Conservation (phyloP, 2,797 vertebrate genomes). For the Xiphorhynchus erythropygius region DNA sequence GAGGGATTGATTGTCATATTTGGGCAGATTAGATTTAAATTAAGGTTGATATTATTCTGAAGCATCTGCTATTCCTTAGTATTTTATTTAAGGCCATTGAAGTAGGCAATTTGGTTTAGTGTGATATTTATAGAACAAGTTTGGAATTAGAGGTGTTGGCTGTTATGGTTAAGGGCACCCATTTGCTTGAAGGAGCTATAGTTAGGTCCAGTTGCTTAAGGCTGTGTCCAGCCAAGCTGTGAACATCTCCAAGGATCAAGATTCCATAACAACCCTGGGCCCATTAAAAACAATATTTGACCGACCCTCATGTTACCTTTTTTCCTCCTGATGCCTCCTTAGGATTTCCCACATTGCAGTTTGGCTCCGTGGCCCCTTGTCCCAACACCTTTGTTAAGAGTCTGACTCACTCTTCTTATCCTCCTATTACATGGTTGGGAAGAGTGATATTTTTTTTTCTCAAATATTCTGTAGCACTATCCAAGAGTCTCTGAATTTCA, state of each 20-base stretch:
- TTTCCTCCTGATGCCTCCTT: neutral
- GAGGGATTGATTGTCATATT: neutral
- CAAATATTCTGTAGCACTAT: neutral
- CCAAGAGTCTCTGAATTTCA: neutral
- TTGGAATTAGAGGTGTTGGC: neutral
- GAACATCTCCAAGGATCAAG: neutral
- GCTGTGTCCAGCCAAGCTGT: neutral
- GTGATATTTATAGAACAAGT: neutral
- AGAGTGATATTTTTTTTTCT: neutral
- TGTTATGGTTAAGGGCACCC: neutral
- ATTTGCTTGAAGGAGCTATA: neutral
- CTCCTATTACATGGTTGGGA: neutral
- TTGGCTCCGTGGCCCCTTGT: neutral
- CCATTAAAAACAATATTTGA: neutral
- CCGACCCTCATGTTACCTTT: rapidly evolving
- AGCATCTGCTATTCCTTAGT: neutral
- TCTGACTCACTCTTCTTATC: neutral
- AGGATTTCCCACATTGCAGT: neutral
- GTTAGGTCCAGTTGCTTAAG: neutral
- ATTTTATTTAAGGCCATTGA: neutral
- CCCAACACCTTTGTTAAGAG: neutral
- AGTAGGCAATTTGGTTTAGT: neutral
- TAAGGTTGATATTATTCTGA: neutral
- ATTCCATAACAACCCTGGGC: neutral
- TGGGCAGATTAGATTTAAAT: neutral